Base-by-base conservation (phyloP, 2,797 vertebrate genomes). In the Acanthopagrus latus region DNA sequence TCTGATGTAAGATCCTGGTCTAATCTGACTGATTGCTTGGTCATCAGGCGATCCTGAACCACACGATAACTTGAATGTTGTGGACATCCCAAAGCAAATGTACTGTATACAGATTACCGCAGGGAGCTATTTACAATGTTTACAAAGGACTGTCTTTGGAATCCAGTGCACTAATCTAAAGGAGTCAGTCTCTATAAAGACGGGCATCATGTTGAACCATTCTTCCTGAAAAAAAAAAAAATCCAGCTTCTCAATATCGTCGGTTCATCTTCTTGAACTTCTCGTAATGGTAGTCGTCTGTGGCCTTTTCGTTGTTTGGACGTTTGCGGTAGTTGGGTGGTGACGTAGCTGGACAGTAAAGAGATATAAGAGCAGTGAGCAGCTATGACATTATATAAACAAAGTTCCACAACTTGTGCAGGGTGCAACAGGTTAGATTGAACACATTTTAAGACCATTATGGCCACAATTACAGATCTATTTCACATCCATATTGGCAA, bases 251-350 rank as follows among this genome's bases (percentile, higher is more conserved):
- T 96, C 81, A 98, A 77, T 99, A 99, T 82, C 98, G 86, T 23
- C 98, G 93, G 77, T 98, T 99, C 98, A 99, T 99, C 94, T 99
- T 99, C 95, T 99, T 99, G 91, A 99, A 99, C 86, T 98, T 99
- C 92, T 99, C 98, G 18, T 99, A 99, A 86, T 99, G 98, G 86
- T 99, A 99, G 88, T 99, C 98, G 27, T 99, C 98, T 0, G 98
- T 99, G 63, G 98, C 98, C 87, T 99, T 99, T 83, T 99, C 98
- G 0, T 98, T 98, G 71, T 97, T 96, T 0, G 98, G 98, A 7
- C 98, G 96, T 83, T 99, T 99, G 80, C 97, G 97, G 78, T 86
- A 92, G 89, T 96, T 98, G 1, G 96, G 96, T 54, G 97, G 97
- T 58, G 97, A 95, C 1, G 96, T 90, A 94, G 64, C 81, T 86